Percentiles rank a stretch among this genome's conserved stretches.
phyloP scores from a whole-genome alignment of 2,888 invertebrate species.

The Bruchidius siliquastri region DNA sequence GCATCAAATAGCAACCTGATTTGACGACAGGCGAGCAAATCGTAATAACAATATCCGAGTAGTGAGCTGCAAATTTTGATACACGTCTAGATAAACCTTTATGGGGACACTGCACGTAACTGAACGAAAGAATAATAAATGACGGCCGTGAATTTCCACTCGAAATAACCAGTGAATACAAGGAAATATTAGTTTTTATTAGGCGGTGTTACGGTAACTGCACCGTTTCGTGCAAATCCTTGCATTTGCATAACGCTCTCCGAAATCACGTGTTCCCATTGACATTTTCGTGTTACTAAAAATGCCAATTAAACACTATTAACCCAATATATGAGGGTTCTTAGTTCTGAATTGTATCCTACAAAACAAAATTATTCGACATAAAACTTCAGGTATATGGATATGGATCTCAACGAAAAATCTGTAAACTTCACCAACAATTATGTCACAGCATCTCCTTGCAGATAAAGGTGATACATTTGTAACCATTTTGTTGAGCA shows the following conservation, averaged over 20 bases:
- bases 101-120: constrained; percentile 22
- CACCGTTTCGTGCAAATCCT: neutral
- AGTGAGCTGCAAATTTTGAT: constrained; percentile 18
- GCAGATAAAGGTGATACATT: no score
- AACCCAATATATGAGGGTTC: neutral
- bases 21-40: neutral
- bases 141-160: constrained; percentile 13
- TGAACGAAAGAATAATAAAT: constrained; percentile 19
- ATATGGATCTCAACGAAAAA: no score
- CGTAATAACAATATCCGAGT: constrained; percentile 14
- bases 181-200: constrained; percentile 17
- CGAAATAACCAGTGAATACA: constrained; percentile 18
- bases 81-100: constrained; percentile 19
- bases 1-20: neutral
- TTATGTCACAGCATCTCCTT: no score
- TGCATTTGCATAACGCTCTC: neutral
- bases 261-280: neutral
- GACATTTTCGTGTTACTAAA: neutral
- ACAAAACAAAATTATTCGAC: no score
- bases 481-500: no score
- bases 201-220: constrained; percentile 1
- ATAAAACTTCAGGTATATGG: no score
- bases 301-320: neutral
- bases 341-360: no score
- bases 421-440: no score